Percentiles rank a stretch among this genome's conserved stretches.
phyloP scores from a whole-genome alignment of 2,113 vertebrate genomes.

The Pavo muticus region DNA sequence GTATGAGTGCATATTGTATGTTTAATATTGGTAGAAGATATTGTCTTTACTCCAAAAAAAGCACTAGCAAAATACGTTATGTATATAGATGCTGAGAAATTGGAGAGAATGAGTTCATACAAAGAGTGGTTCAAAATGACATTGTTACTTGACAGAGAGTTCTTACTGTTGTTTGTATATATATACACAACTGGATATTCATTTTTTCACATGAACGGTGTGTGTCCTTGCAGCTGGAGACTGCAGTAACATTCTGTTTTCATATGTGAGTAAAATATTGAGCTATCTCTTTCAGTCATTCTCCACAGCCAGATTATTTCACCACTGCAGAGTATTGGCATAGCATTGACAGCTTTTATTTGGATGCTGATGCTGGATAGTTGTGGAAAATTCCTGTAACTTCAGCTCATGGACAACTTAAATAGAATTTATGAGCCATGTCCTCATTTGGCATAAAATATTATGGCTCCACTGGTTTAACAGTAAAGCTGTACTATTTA shows the following conservation, averaged over 20 bases:
- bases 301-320: conserved; percentile 45
- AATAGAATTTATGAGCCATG: conserved; percentile 65
- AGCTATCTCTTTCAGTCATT: conserved; percentile 36
- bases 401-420: conserved; percentile 57
- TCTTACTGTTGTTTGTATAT: not conserved
- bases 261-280: not conserved
- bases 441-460: conserved; percentile 50
- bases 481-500: conserved; percentile 11
- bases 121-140: not conserved
- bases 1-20: not conserved
- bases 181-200: not conserved
- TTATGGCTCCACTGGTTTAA: conserved; percentile 30
- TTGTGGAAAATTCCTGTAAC: conserved; percentile 69
- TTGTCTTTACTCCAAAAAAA: conserved; percentile 5
- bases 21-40: not conserved
- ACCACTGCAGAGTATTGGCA: conserved; percentile 18
- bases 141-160: not conserved
- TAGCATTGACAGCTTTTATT: conserved; percentile 41
- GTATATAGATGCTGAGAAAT: conserved; percentile 10
- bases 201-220: not conserved
- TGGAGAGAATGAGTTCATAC: not conserved
- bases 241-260: not conserved
- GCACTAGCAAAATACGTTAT: not conserved
- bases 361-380: conserved; percentile 49
- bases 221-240: not conserved